Percentiles rank a stretch among this genome's conserved stretches.
Evolutionary conservation across 1,140 invertebrate genomes (phyloP).

Genomic region (Mylabris phalerata): DNA sequence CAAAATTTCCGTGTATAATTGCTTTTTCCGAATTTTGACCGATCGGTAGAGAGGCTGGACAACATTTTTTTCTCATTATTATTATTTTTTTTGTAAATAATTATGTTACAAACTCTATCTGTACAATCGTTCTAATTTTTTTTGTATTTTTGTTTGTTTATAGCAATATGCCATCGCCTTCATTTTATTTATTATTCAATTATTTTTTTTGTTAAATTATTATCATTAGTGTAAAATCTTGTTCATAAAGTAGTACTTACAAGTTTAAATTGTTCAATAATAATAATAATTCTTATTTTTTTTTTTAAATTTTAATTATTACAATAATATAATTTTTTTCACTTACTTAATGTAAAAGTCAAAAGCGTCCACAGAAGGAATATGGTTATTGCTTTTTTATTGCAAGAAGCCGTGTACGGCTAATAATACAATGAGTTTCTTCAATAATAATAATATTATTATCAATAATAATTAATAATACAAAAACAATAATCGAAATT

Average conservation of each 20-base stretch:
- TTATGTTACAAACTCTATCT: constrained; percentile 46
- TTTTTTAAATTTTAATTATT: constrained; percentile 26
- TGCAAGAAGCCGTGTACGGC: constrained; percentile 44
- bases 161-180: constrained; percentile 35
- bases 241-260: constrained; percentile 44
- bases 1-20: constrained; percentile 22
- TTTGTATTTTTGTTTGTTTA: background rate
- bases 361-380: constrained; percentile 48
- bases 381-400: constrained; percentile 50
- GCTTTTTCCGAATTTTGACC: constrained; percentile 38
- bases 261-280: constrained; percentile 33
- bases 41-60: constrained; percentile 42
- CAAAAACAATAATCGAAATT: no score
- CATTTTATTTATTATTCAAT: constrained; percentile 8
- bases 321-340: constrained; percentile 38
- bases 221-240: constrained; percentile 44
- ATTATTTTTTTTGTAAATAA: constrained; percentile 13
- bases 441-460: no score
- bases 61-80: constrained; percentile 26
- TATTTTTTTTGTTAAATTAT: constrained; percentile 21
- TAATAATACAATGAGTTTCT: constrained; percentile 29
- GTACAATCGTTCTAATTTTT: constrained; percentile 43
- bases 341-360: constrained; percentile 39
- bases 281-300: constrained; percentile 22
- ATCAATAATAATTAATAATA: no score